These are phyloP conservation scores for Morone saxatilis DNA, from an alignment of 2,113 vertebrate species.

Conservation along the genomic window DNA sequence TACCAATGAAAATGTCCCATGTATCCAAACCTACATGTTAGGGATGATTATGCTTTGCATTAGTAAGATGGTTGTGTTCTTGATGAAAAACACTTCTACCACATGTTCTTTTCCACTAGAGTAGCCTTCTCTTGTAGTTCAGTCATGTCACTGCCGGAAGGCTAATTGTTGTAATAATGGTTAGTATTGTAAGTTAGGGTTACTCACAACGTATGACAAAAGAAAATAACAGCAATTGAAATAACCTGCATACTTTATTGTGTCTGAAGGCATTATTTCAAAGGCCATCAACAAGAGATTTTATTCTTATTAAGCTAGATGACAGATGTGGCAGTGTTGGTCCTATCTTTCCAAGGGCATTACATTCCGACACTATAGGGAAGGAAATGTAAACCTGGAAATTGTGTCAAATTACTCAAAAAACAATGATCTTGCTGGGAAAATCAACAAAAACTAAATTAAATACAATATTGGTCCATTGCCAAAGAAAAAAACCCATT, in stretches of 20 bases:
- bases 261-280: not conserved
- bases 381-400: not conserved
- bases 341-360: not conserved
- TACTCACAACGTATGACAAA: not conserved
- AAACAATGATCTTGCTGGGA: not conserved
- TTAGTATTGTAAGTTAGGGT: not conserved
- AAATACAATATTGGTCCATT: too few relatives aligned
- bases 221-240: not conserved
- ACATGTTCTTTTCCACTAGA: not conserved
- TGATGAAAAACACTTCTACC: not conserved
- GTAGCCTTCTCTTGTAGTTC: not conserved
- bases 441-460: not conserved
- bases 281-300: not conserved
- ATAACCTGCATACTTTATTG: not conserved
- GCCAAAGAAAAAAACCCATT: not conserved
- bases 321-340: not conserved
- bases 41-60: not conserved
- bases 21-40: not conserved
- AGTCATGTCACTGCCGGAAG: not conserved
- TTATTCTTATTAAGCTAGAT: not conserved
- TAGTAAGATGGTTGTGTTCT: not conserved
- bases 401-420: not conserved
- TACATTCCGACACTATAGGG: not conserved
- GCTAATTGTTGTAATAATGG: not conserved
- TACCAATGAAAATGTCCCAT: not conserved